Conservation (phyloP, 2,888 invertebrate genomes). For the Argyra leucocephala region DNA sequence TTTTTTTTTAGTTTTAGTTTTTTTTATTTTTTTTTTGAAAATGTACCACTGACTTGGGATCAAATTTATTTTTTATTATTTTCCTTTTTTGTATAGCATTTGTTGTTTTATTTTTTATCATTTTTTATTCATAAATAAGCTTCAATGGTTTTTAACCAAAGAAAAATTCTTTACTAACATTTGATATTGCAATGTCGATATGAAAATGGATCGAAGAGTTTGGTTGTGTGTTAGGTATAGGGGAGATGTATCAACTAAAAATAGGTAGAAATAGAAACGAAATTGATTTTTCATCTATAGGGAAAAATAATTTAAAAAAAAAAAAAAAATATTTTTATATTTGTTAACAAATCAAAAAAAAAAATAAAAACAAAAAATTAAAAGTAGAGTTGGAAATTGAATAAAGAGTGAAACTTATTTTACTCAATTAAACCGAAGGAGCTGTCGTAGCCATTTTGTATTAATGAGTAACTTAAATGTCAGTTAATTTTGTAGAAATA, state of each 20-base stretch:
- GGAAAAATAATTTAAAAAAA: not conserved
- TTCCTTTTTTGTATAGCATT: not conserved
- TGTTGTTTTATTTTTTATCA: too few species aligned
- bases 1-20: not conserved
- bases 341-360: not conserved
- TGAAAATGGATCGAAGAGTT: not conserved
- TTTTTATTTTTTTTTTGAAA: not conserved
- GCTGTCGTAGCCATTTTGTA: too few species aligned
- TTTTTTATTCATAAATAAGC: not conserved
- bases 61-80: not conserved
- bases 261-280: not conserved
- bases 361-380: not conserved
- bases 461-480: too few species aligned
- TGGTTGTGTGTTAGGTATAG: too few species aligned
- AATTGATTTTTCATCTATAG: constrained; percentile 1
- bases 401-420: too few species aligned
- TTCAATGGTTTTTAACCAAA: not conserved
- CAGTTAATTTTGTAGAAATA: too few species aligned
- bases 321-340: too few species aligned
- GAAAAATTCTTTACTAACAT: not conserved
- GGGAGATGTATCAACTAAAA: not conserved
- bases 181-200: not conserved
- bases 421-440: too few species aligned
- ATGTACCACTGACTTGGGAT: not conserved
- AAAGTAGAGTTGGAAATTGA: too few species aligned